Base-by-base conservation (phyloP, 1,140 invertebrate genomes). In the Portunus trituberculatus region DNA sequence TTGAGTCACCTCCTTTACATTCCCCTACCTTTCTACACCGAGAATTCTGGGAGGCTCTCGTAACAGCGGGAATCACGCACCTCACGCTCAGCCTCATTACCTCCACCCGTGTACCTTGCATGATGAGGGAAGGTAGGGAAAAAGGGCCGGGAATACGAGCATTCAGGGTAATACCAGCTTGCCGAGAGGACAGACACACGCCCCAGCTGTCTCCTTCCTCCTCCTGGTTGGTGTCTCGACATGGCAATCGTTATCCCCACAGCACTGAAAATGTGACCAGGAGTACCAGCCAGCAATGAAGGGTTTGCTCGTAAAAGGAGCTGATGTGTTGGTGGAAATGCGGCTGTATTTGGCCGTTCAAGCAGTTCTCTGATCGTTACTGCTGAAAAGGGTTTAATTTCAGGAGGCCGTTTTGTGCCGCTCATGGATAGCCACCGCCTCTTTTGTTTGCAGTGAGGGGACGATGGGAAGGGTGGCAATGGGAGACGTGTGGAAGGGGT, bases 251-350 rank as follows among this genome's bases (percentile, higher is more conserved):
- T 76, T 76, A 76, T 76, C 16, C 67, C 67, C 67, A n/a, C 12
- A 76, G 67, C n/a, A 76, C 67, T 76, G 67, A 76, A 76, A 76
- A 76, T 76, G 67, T 76, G 67, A n/a, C 67, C 67, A 76, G 67
- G n/a, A n/a, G 67, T 76, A 76, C 20, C 67, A n/a, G 67, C 67
- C 0, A 76, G 67, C 67, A 25, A 76, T 76, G 67, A 76, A n/a
- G 25, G 67, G 67, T 76, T 39, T 7, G 67, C 20, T 76, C 67
- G 25, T 76, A 76, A 76, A 76, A n/a, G 67, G n/a, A 25, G 67
- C 67, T 76, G 67, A 76, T 76, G 25, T 76, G 67, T 76, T 76
- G 67, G 67, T 25, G 67, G 67, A 76, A 76, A 76, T 76, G 67
- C 67, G 67, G 67, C 67, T 25, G 20, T 76, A 76, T 76, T 76